Evolutionary conservation across 2,113 vertebrate species (phyloP).

Genomic region (Eubucco bourcierii): DNA sequence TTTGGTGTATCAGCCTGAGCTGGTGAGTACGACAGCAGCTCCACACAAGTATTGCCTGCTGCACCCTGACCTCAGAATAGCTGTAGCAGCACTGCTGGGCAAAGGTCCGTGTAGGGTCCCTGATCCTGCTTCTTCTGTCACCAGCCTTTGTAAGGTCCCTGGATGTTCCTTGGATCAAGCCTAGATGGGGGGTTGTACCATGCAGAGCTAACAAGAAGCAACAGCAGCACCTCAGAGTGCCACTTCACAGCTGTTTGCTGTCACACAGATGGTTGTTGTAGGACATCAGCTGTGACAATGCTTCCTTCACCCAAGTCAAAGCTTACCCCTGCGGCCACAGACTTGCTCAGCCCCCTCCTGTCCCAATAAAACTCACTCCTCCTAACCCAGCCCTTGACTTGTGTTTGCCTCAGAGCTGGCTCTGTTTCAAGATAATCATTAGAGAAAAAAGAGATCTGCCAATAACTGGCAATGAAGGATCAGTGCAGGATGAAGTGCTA

Average conservation of each 20-base stretch:
- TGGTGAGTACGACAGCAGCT: neutral
- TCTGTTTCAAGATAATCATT: neutral
- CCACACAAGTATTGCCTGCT: neutral
- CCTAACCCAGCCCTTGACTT: neutral
- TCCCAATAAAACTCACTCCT: neutral
- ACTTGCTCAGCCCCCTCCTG: neutral
- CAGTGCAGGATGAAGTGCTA: neutral
- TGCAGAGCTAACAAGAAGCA: neutral
- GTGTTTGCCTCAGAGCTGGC: neutral
- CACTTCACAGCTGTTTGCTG: neutral
- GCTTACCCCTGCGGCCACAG: rapidly evolving
- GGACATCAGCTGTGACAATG: rapidly evolving
- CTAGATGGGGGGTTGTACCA: neutral
- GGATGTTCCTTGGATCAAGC: neutral
- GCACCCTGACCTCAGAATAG: neutral
- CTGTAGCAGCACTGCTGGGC: neutral
- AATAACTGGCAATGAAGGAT: neutral
- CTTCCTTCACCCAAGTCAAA: rapidly evolving
- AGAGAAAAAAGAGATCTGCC: neutral
- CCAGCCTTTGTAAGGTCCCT: rapidly evolving
- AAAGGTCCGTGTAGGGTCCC: rapidly evolving
- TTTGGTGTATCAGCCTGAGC: neutral
- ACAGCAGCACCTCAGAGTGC: neutral
- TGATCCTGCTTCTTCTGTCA: neutral
- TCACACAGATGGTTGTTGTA: neutral